Base-by-base conservation (phyloP, 2,113 vertebrate genomes). In the Origma solitaria region DNA sequence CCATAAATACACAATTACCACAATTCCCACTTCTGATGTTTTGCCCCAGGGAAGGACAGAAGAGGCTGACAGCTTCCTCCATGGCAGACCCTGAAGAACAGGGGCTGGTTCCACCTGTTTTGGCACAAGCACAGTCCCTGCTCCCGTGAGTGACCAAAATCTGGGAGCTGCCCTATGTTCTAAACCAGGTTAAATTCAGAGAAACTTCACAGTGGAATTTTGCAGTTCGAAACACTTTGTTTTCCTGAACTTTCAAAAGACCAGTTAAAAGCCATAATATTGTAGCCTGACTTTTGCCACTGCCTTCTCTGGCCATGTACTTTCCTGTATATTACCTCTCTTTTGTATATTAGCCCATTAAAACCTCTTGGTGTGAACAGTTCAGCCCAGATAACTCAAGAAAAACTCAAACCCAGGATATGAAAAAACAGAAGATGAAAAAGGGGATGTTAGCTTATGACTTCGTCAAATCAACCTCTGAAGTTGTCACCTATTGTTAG, bases 251-350 rank as follows among this genome's bases (percentile, higher is more conserved):
- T 66, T 87, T 50, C 60, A 37, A 44, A 84, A 45, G 47, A 70
- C 30, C 9, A 13, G 7, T 9, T 60, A 31, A 51, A 86, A 81
- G n/a, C 33, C 0, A 0, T n/a, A 49, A 44, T 24, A 11, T 8
- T 24, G 17, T 81, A 40, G 8, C 9, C 10, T 11, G 8, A 22
- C 15, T 42, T 54, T 37, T 73, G 12, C 10, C 28, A 18, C 38
- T 75, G 47, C 27, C 13, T 70, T 73, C 45, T 53, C 9, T 82
- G 40, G 23, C 27, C 8, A 0, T 30, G 13, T 22, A 19, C 14
- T 11, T 66, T 66, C 44, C 71, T 57, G 16, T 8, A 20, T 28
- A 51, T 73, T 87, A 13, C 11, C 54, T 78, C 68, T 38, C 2
- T 66, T 71, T 82, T 62, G 5, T 58, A 4, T 42, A 45, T 68